Evolutionary conservation across 2,797 vertebrate genomes (phyloP).

Genomic region (Heterohyrax brucei): DNA sequence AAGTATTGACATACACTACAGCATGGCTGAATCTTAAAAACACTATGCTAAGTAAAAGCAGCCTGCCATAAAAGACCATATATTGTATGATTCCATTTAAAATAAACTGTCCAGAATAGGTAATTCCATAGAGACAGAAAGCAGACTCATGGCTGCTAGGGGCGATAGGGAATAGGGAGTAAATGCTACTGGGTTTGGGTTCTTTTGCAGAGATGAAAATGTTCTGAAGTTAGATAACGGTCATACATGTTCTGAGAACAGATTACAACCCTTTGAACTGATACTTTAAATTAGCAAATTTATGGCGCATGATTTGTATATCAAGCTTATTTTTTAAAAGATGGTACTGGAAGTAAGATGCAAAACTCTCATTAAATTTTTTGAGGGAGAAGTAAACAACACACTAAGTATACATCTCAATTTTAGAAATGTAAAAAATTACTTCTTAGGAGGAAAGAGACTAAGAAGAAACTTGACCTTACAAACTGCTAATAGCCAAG

Average conservation of each 20-base stretch:
- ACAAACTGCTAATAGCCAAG: background rate
- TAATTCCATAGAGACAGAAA: no score
- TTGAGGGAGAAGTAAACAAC: background rate
- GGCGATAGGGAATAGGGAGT: rapidly evolving
- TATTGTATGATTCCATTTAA: no score
- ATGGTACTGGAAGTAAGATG: background rate
- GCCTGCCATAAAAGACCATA: no score
- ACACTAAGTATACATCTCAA: background rate
- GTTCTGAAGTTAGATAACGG: no score
- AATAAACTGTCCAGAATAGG: no score
- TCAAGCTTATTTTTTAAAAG: background rate
- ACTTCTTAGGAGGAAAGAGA: background rate
- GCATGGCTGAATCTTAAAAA: no score
- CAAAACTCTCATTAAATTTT: background rate
- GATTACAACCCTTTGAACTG: background rate
- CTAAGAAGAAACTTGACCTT: background rate
- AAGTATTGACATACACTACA: no score
- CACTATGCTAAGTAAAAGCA: no score
- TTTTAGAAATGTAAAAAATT: background rate
- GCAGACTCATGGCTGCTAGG: no score
- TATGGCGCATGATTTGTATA: background rate
- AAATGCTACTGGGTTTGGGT: background rate
- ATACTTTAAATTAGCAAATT: background rate
- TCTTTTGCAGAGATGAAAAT: background rate
- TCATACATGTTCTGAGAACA: background rate